Evolutionary conservation across 2,113 vertebrate species (phyloP), one percentile per base, ranked within the genome.

Genomic region (Gasterosteus aculeatus): DNA sequence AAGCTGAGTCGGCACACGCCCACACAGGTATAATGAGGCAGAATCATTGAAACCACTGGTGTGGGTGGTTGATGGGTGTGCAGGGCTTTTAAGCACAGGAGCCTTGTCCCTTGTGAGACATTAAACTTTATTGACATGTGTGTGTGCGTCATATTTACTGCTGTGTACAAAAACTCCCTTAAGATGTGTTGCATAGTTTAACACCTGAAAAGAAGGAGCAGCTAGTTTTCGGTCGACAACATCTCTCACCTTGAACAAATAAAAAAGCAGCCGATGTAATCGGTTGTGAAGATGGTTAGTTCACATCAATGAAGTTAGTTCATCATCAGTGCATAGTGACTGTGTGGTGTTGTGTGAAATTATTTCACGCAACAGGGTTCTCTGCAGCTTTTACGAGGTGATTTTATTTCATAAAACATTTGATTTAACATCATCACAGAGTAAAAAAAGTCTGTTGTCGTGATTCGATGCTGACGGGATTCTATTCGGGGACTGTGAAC

Each of bases 401-500:
- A 71, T 62, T 67, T 6, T 0, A 26, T 35, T 64, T 38, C 12
- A 11, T 61, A 39, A 59, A 63, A 68, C n/a, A 29, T 15, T 73
- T 75, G 12, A 15, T 31, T 81, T 38, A 10, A 69, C 46, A 58
- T 73, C 41, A 82, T 63, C 35, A 61, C 29, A 46, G 57, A 58
- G 38, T 14, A 49, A 81, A 81, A 72, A 59, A 1, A 0, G 14
- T 14, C 74, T 19, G 7, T 77, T 39, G n/a, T 60, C 66, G 66
- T 16, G 70, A 71, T 81, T 75, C 57, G 74, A 76, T 62, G 62
- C 70, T 58, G 65, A 79, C 75, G 67, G 69, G 63, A 9, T 77
- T 85, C 82, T 88, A 88, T 88, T 86, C 61, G 60, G 10, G 70
- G 84, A 51, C 54, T 6, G 38, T 70, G 76, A 87, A 85, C 78